Evolutionary conservation across 1,140 invertebrate species (phyloP).

Genomic region (Musca vetustissima): DNA sequence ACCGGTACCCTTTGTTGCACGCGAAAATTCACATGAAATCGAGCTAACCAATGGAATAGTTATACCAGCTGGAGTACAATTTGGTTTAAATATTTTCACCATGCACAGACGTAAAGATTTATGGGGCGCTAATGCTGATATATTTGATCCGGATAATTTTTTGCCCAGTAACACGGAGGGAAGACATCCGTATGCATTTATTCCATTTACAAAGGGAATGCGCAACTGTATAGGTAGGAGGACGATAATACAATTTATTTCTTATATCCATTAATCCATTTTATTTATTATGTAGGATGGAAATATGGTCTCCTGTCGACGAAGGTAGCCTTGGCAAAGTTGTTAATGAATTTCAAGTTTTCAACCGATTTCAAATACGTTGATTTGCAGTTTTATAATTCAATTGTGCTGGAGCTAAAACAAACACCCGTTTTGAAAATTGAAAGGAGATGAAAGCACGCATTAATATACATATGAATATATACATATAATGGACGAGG

Average conservation of each 20-base stretch:
- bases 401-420: slow-evolving; percentile 32
- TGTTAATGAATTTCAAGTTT: slow-evolving; percentile 41
- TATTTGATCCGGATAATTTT: slow-evolving; percentile 47
- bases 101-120: slow-evolving; percentile 27
- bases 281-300: slow-evolving; percentile 33
- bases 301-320: slow-evolving; percentile 34
- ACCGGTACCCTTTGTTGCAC: slow-evolving; percentile 32
- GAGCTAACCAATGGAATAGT: no score
- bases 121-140: slow-evolving; percentile 38
- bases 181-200: slow-evolving; percentile 34
- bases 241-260: slow-evolving; percentile 39
- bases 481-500: no score
- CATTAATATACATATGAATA: no score
- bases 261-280: no score
- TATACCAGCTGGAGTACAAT: slow-evolving; percentile 33
- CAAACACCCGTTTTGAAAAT: slow-evolving; percentile 27
- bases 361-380: slow-evolving; percentile 37
- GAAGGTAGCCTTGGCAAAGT: slow-evolving; percentile 37
- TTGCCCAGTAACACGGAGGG: slow-evolving; percentile 32
- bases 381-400: slow-evolving; percentile 35
- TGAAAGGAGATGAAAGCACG: not conserved
- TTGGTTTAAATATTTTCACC: slow-evolving; percentile 35
- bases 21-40: no score
- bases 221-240: no score
- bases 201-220: no score